Evolutionary conservation across 2,888 invertebrate genomes (phyloP).

Genomic region (Laothoe populi): DNA sequence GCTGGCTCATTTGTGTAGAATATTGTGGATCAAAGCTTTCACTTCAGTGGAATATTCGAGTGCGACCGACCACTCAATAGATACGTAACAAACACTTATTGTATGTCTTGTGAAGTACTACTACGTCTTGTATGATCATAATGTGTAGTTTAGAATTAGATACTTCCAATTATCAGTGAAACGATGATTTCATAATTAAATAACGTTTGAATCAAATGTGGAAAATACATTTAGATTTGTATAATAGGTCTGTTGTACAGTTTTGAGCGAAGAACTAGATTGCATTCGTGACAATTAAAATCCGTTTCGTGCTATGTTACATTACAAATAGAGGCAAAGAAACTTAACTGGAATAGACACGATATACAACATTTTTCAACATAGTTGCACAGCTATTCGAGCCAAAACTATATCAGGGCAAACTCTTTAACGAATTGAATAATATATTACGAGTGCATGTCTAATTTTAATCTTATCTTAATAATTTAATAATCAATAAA

Average conservation of each 20-base stretch:
- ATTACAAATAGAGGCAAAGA: constrained; percentile 29
- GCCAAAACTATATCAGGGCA: not conserved
- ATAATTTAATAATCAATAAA: not conserved
- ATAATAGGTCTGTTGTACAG: not conserved
- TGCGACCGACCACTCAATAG: constrained; percentile 32
- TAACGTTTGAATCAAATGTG: not conserved
- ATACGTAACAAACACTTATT: constrained; percentile 31
- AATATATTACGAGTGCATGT: no score
- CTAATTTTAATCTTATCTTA: no score
- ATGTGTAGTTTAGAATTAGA: not conserved
- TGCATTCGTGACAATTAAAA: constrained; percentile 36
- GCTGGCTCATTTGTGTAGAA: constrained; percentile 21
- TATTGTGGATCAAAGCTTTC: constrained; percentile 32
- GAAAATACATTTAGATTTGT: not conserved
- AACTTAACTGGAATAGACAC: constrained; percentile 25
- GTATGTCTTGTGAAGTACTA: constrained; percentile 30
- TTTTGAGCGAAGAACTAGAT: constrained; percentile 26
- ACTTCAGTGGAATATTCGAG: constrained; percentile 34
- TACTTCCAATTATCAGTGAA: not conserved
- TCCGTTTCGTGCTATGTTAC: constrained; percentile 31
- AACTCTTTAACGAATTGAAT: no score
- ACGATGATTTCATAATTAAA: constrained; percentile 8
- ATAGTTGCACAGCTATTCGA: not conserved
- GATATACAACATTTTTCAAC: constrained; percentile 2
- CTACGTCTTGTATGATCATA: constrained; percentile 21